Evolutionary conservation across 2,888 invertebrate genomes (phyloP).

Genomic region (Amblyjoppa fuscipennis): DNA sequence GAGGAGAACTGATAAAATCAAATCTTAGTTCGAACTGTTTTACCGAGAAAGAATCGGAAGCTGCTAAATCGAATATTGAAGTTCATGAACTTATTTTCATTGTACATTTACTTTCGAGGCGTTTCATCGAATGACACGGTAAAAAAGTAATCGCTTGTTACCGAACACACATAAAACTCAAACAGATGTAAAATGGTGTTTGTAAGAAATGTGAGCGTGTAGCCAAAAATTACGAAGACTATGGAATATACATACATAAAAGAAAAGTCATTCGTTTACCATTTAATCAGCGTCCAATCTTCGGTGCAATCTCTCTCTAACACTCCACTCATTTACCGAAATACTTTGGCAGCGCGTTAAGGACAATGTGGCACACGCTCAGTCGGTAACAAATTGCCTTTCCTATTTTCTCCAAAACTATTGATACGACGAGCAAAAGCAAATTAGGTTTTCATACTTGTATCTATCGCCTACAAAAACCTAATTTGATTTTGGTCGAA

Average conservation of each 20-base stretch:
- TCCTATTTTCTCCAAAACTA: too few relatives aligned
- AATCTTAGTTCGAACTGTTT: not conserved
- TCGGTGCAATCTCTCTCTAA: not conserved
- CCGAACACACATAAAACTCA: slow-evolving; percentile 12
- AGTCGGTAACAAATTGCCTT: too few relatives aligned
- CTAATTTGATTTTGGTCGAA: too few relatives aligned
- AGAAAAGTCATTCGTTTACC: not conserved
- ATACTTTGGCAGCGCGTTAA: too few relatives aligned
- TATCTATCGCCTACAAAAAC: too few relatives aligned
- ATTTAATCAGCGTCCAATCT: not conserved
- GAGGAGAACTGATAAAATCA: not conserved
- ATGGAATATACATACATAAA: slow-evolving; percentile 60
- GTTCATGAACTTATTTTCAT: slow-evolving; percentile 39
- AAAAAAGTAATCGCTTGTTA: slow-evolving; percentile 12
- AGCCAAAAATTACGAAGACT: slow-evolving; percentile 62
- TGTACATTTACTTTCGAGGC: slow-evolving; percentile 24
- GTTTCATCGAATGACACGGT: slow-evolving; percentile 18
- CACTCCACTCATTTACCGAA: too few relatives aligned
- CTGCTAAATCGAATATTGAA: slow-evolving; percentile 7
- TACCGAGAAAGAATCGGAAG: slow-evolving; percentile 12
- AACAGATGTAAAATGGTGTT: slow-evolving; percentile 62
- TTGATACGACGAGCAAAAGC: too few relatives aligned
- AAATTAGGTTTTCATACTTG: too few relatives aligned
- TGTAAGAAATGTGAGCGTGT: slow-evolving; percentile 68
- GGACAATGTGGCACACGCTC: too few relatives aligned